These are phyloP conservation scores for Hystrix brachyura DNA, from an alignment of 2,113 vertebrate genomes.

Conservation along the genomic window DNA sequence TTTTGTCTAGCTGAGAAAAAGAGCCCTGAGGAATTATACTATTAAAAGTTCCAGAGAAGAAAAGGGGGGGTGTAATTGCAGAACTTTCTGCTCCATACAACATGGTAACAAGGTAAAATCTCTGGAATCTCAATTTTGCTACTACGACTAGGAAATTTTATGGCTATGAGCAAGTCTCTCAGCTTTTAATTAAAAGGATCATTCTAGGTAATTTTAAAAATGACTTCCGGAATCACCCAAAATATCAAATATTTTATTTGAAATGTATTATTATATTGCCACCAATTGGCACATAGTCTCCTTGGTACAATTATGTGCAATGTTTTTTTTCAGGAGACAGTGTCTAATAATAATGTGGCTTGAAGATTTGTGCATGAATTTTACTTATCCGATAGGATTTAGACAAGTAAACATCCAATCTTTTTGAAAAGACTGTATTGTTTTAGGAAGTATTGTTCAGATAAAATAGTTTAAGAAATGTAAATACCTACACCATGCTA, in stretches of 20 bases:
- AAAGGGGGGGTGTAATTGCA: neutral
- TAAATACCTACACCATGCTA: neutral
- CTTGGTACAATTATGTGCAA: neutral
- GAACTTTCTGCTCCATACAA: neutral
- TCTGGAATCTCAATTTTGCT: neutral
- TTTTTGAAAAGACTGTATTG: neutral
- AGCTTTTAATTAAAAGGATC: neutral
- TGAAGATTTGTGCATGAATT: slow-evolving; percentile 1
- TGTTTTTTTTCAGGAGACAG: neutral
- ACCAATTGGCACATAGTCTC: neutral
- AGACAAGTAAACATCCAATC: neutral
- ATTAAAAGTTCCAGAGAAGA: neutral
- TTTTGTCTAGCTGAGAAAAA: neutral
- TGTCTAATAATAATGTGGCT: neutral
- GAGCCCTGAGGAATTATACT: neutral
- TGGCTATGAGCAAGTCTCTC: neutral
- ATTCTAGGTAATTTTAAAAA: neutral
- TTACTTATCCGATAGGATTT: neutral
- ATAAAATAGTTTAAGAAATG: neutral
- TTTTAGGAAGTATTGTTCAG: neutral
- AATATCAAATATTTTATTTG: slow-evolving; percentile 25
- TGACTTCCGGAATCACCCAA: neutral
- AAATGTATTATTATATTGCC: neutral
- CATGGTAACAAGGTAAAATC: neutral
- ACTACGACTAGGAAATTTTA: neutral